Percentiles rank a stretch among this genome's conserved stretches.
phyloP scores from a whole-genome alignment of 2,888 invertebrate genomes.

The Nezara viridula region DNA sequence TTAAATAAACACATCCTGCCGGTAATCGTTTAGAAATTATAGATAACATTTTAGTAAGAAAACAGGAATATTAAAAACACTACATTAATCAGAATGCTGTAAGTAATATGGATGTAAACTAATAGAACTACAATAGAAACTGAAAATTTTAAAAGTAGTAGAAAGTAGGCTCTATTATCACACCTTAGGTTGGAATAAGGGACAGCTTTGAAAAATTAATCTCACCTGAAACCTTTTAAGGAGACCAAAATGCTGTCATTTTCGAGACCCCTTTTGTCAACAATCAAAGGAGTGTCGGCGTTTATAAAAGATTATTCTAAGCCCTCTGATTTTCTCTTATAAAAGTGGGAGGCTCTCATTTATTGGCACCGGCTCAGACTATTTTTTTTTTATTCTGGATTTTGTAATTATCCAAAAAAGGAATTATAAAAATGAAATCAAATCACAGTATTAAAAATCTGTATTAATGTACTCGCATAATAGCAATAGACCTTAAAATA shows the following conservation, averaged over 20 bases:
- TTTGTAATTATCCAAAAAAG: background rate
- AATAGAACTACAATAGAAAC: too few species aligned
- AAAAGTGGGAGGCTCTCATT: background rate
- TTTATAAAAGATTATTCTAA: constrained; percentile 1
- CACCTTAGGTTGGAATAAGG: background rate
- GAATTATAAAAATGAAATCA: background rate
- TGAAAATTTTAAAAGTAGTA: too few species aligned
- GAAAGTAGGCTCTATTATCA: background rate
- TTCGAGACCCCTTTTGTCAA: constrained; percentile 9
- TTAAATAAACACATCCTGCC: too few species aligned
- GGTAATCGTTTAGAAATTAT: too few species aligned
- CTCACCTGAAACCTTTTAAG: background rate
- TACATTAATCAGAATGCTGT: too few species aligned
- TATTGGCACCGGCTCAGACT: background rate
- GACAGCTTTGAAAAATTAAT: constrained; percentile 6
- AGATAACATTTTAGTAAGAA: too few species aligned
- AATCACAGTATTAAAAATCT: too few species aligned
- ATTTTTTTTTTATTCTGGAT: background rate
- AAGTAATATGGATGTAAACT: too few species aligned
- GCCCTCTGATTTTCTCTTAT: background rate
- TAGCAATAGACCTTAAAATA: too few species aligned
- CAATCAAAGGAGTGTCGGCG: background rate
- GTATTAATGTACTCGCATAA: too few species aligned
- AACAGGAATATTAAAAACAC: too few species aligned
- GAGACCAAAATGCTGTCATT: background rate